phyloP scores from a whole-genome alignment of 2,888 invertebrate genomes.

The Dascillus cervinus region DNA sequence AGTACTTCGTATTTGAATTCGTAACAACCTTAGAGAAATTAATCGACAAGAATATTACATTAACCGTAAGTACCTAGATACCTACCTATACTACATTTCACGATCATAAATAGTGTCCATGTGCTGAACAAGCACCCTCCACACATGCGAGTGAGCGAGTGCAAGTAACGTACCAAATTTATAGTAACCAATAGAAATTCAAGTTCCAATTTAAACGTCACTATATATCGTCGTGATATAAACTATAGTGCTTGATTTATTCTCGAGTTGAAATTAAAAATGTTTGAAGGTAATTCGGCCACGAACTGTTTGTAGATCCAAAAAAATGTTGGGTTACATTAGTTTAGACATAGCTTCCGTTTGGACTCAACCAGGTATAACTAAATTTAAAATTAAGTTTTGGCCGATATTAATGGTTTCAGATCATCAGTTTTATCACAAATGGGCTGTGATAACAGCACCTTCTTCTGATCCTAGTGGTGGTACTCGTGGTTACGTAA shows the following conservation, averaged over 20 bases:
- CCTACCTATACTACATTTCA: too few species aligned
- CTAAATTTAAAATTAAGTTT: background rate
- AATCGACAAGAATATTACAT: constrained; percentile 49
- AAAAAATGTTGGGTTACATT: constrained; percentile 52
- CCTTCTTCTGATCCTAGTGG: constrained; percentile 46
- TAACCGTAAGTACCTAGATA: constrained; percentile 54
- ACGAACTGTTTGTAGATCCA: constrained; percentile 38
- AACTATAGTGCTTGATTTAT: too few species aligned
- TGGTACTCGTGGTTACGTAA: constrained; percentile 65
- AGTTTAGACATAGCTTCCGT: constrained; percentile 60
- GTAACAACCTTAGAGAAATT: constrained; percentile 50
- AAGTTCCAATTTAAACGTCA: too few species aligned
- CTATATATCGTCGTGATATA: too few species aligned
- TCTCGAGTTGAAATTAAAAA: too few species aligned
- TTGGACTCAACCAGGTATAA: constrained; percentile 60
- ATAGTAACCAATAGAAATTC: too few species aligned
- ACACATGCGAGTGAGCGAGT: too few species aligned
- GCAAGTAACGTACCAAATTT: too few species aligned
- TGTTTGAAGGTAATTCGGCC: constrained; percentile 39
- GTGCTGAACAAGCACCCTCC: too few species aligned
- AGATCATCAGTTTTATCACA: constrained; percentile 77
- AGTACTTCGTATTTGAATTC: constrained; percentile 66
- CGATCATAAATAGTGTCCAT: too few species aligned
- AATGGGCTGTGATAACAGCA: constrained; percentile 73
- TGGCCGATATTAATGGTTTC: too few species aligned